Base-by-base conservation (phyloP, 2,113 vertebrate species). In the Axis porcinus region DNA sequence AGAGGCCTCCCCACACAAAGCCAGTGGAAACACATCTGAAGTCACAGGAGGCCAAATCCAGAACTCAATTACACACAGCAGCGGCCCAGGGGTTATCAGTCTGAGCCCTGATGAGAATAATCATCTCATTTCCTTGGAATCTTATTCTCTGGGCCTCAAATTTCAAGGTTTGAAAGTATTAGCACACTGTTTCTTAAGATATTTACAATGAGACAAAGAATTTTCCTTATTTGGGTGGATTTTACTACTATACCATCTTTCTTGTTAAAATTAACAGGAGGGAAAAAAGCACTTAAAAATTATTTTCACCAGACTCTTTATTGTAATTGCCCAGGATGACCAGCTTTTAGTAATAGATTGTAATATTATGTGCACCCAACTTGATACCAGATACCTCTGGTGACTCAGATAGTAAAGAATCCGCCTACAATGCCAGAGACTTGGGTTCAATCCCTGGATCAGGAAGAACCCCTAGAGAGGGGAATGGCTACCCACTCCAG, bases 191-290 rank as follows among this genome's bases (percentile, higher is more conserved):
- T 93, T 96, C 43, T 94, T 95, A 85, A 70, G 28, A 62, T 95
- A 89, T 89, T 82, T 89, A 89, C 47, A 86, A 81, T 79, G 86
- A 79, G n/a, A 36, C 60, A 86, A 95, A 40, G 36, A 79, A 47
- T 89, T 89, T 95, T 74, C 60, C 91, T 23, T 70, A 3, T 74
- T 74, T 50, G 6, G 8, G 62, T 54, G 19, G 62, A 28, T 93
- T 90, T 91, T 96, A 89, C 93, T 96, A 74, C 91, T 83, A 95
- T 57, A 45, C 25, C 54, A 95, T 91, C 36, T 89, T 87, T 64
- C 55, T 52, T 74, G 33, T 28, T 93, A 36, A 93, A 95, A 95
- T 95, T 86, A 84, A 81, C 2, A 93, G 78, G n/a, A 95, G 74
- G 19, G 52, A 4, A 89, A 95, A 28, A 82, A 96, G 14, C 7